Evolutionary conservation across 1,140 invertebrate species (phyloP).

Genomic region (Lordiphosa clarofinis): DNA sequence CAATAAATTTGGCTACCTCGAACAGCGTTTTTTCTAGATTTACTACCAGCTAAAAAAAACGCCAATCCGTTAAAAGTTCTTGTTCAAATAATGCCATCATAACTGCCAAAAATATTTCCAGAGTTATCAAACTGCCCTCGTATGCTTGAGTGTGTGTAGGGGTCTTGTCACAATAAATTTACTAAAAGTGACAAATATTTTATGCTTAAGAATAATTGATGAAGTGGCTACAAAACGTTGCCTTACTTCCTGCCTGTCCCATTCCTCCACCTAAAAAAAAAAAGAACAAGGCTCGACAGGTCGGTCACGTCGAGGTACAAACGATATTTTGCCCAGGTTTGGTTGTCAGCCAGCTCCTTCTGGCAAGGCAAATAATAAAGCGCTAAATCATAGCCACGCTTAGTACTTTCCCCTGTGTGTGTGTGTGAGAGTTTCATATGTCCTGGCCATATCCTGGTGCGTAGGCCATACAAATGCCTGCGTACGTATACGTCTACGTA

Average conservation of each 20-base stretch:
- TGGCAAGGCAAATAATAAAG: slow-evolving; percentile 65
- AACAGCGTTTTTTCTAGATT: too few relatives aligned
- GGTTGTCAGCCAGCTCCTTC: slow-evolving; percentile 29
- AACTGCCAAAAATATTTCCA: too few relatives aligned
- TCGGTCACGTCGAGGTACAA: slow-evolving; percentile 51
- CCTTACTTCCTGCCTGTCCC: background rate
- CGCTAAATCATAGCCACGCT: slow-evolving; percentile 75
- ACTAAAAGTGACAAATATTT: slow-evolving; percentile 79
- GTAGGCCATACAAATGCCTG: slow-evolving; percentile 30
- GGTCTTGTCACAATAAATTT: slow-evolving; percentile 75
- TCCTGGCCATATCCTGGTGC: slow-evolving; percentile 13
- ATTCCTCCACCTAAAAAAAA: background rate
- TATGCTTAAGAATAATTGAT: slow-evolving; percentile 79
- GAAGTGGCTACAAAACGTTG: slow-evolving; percentile 67
- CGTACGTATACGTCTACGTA: slow-evolving; percentile 4
- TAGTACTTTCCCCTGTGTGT: slow-evolving; percentile 64
- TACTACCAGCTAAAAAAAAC: too few relatives aligned
- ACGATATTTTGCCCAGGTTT: slow-evolving; percentile 29
- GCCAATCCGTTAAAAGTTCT: too few relatives aligned
- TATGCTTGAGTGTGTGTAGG: slow-evolving; percentile 5
- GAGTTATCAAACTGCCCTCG: background rate
- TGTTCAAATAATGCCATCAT: too few relatives aligned
- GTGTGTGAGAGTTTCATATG: slow-evolving; percentile 35
- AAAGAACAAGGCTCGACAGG: slow-evolving; percentile 15
- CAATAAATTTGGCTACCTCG: too few relatives aligned